A percentile compares a stretch with the other conserved stretches of the same genome.
Evolutionary conservation across 2,888 invertebrate genomes (phyloP).

Genomic region (Formica aserva): DNA sequence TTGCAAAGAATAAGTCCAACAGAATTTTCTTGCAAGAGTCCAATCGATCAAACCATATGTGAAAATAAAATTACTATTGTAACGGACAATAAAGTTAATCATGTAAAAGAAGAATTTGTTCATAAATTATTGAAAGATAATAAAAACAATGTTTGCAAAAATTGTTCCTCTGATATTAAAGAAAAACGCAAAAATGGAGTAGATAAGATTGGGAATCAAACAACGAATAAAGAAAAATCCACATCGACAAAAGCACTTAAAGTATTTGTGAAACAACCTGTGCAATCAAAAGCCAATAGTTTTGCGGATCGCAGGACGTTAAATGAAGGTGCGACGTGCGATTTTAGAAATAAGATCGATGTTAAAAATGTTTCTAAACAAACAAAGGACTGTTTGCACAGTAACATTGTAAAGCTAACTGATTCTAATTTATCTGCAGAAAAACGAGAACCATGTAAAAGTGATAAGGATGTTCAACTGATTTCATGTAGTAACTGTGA

Average conservation of each 20-base stretch:
- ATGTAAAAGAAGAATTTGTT: slow-evolving; percentile 76
- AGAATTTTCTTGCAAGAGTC: slow-evolving; percentile 78
- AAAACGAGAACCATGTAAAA: slow-evolving; percentile 60
- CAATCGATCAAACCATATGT: slow-evolving; percentile 84
- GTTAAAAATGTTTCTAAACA: slow-evolving; percentile 67
- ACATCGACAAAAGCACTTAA: slow-evolving; percentile 71
- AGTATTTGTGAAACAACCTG: slow-evolving; percentile 72
- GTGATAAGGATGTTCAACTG: slow-evolving; percentile 55
- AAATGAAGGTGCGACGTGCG: slow-evolving; percentile 65
- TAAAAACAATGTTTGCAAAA: slow-evolving; percentile 78
- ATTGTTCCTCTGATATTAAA: slow-evolving; percentile 71
- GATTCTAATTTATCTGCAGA: slow-evolving; percentile 66
- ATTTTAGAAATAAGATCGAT: slow-evolving; percentile 64
- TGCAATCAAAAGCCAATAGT: slow-evolving; percentile 65
- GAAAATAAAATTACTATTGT: slow-evolving; percentile 80
- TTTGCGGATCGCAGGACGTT: slow-evolving; percentile 67
- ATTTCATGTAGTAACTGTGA: slow-evolving; percentile 22
- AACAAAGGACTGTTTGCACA: slow-evolving; percentile 60
- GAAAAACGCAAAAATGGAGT: slow-evolving; percentile 75
- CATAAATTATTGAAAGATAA: slow-evolving; percentile 84
- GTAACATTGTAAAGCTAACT: slow-evolving; percentile 52
- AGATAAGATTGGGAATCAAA: slow-evolving; percentile 72
- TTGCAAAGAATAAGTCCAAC: slow-evolving; percentile 83
- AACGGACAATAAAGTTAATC: slow-evolving; percentile 67
- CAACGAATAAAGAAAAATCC: slow-evolving; percentile 75